Evolutionary conservation across 2,888 invertebrate species (phyloP).

Genomic region (Agonopterix heracliana): DNA sequence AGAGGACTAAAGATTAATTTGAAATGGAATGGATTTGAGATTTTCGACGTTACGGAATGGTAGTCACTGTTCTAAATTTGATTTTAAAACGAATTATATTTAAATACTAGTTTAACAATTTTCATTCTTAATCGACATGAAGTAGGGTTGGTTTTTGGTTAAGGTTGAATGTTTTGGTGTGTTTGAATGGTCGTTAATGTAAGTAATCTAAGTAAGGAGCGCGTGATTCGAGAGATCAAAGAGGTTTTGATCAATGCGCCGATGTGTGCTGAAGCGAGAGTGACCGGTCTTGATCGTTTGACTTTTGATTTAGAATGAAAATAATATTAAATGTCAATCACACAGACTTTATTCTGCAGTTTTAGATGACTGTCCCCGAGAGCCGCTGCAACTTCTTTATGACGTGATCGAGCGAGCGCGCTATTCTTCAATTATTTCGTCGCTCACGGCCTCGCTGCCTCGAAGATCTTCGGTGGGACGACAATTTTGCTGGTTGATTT

Average conservation of each 20-base stretch:
- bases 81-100: background rate
- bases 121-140: slow-evolving; percentile 7
- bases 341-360: too few species aligned
- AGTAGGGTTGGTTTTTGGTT: slow-evolving; percentile 9
- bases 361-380: too few species aligned
- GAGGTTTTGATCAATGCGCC: slow-evolving; percentile 58
- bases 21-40: too few species aligned
- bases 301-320: slow-evolving; percentile 10
- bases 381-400: too few species aligned
- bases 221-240: slow-evolving; percentile 67
- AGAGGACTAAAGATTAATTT: too few species aligned
- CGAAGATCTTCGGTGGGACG: too few species aligned
- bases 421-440: too few species aligned
- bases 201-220: slow-evolving; percentile 68
- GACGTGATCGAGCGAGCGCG: too few species aligned
- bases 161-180: background rate
- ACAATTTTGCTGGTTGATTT: too few species aligned
- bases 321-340: too few species aligned
- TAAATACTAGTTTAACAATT: background rate
- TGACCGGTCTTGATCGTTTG: slow-evolving; percentile 50
- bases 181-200: slow-evolving; percentile 32
- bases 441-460: too few species aligned
- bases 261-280: slow-evolving; percentile 38
- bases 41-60: too few species aligned
- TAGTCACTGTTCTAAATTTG: background rate